Evolutionary conservation across 2,113 vertebrate species (phyloP), one percentile per base, ranked within the genome.

Genomic region (Hippocampus abdominalis): DNA sequence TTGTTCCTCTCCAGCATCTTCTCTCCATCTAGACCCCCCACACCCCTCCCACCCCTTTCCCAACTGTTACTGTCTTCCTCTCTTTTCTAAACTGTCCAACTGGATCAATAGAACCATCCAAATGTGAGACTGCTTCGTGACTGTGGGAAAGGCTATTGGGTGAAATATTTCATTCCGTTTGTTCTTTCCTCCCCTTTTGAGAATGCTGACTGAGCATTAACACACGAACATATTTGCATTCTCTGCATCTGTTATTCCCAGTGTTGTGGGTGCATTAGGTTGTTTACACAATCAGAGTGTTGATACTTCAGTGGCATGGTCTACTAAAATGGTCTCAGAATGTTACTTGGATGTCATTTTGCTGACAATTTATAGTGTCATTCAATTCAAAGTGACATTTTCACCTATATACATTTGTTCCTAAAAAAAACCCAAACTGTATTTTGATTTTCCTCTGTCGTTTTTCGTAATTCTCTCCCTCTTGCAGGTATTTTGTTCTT

Each of bases 401-500:
- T 32, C 60, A 18, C 13, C 32, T 62, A 18, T 9, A 36, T 8
- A 20, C 60, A 39, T 62, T 62, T 36, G 25, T 13, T 29, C 18
- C 27, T 32, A 3, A 36, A 11, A 63, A 39, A 63, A 23, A 36
- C 12, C 32, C 40, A 10, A 63, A 39, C 7, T 1, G 12, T 9
- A 10, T 63, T 63, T 20, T 21, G 61, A 68, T 4, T 68, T 40
- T 68, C 21, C 12, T 57, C 54, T 25, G 54, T 25, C 25, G 2
- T 25, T 57, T 20, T 67, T 11, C 11, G 57, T 27, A 0, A 21
- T 29, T 62, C 39, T 73, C 2, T 71, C n/a, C 21, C 60, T 73
- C 7, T 63, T 81, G 70, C 73, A 92, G 90, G 75, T 92, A 88
- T 70, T 96, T 96, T 64, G 93, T 96, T 56, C 86, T 98, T 91